A percentile compares a stretch with the other conserved stretches of the same genome.
Evolutionary conservation across 2,888 invertebrate genomes (phyloP).

Genomic region (Leptinotarsa juncta): DNA sequence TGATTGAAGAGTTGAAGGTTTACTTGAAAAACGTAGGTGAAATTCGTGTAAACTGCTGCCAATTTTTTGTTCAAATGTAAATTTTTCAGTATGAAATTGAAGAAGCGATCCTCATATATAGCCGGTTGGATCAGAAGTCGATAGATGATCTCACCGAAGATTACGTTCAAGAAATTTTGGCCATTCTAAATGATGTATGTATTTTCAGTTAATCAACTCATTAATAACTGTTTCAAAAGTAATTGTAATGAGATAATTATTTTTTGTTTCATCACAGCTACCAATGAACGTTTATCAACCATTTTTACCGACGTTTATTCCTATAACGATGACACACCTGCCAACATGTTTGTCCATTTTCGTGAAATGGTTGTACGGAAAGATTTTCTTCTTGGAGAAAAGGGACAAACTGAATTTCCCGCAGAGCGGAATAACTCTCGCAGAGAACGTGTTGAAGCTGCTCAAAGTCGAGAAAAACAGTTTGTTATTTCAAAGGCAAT

Average conservation of each 20-base stretch:
- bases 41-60: not conserved
- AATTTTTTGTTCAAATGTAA: not conserved
- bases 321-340: slow-evolving; percentile 51
- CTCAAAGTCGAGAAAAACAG: slow-evolving; percentile 40
- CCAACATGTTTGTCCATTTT: slow-evolving; percentile 53
- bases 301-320: slow-evolving; percentile 57
- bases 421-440: slow-evolving; percentile 53
- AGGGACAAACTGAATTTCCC: slow-evolving; percentile 58
- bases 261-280: slow-evolving; percentile 46
- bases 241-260: too few relatives aligned
- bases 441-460: slow-evolving; percentile 43
- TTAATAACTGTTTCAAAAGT: not conserved
- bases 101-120: slow-evolving; percentile 58
- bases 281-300: slow-evolving; percentile 41
- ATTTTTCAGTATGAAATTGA: slow-evolving; percentile 56
- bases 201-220: not conserved
- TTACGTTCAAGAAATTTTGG: slow-evolving; percentile 51
- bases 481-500: slow-evolving; percentile 46
- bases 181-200: slow-evolving; percentile 52
- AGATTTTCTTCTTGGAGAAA: slow-evolving; percentile 53
- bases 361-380: slow-evolving; percentile 55
- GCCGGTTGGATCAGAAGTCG: slow-evolving; percentile 48
- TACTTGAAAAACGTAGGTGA: slow-evolving; percentile 62
- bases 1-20: slow-evolving; percentile 62
- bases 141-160: slow-evolving; percentile 45